Percentiles rank a stretch among this genome's conserved stretches.
phyloP scores from a whole-genome alignment of 2,113 vertebrate species.

The Micronycteris hirsuta region DNA sequence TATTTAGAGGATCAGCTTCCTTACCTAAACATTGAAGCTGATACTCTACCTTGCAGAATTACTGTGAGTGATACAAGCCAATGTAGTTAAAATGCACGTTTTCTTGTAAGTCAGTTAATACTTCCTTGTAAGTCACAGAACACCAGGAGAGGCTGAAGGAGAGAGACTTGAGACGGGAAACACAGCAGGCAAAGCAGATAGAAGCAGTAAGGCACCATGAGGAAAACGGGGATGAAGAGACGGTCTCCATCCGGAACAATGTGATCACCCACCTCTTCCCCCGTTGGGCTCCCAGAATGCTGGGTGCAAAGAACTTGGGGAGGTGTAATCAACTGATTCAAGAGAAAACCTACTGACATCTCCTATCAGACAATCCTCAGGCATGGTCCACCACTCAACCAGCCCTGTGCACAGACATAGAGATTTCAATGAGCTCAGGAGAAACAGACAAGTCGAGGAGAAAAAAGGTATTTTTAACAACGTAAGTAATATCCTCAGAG shows the following conservation, averaged over 20 bases:
- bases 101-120: not conserved
- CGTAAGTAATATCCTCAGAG: not conserved
- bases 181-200: not conserved
- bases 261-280: not conserved
- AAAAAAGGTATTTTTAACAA: not conserved
- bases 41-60: not conserved
- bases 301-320: not conserved
- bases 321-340: not conserved
- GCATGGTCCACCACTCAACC: not conserved
- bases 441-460: conserved; percentile 10
- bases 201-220: not conserved
- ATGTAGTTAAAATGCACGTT: not conserved
- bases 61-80: not conserved
- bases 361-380: not conserved
- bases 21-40: not conserved
- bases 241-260: not conserved
- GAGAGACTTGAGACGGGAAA: not conserved
- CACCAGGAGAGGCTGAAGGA: not conserved
- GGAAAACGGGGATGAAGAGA: not conserved
- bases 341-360: not conserved
- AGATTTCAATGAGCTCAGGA: not conserved
- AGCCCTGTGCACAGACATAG: not conserved
- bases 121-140: not conserved
- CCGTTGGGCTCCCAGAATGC: not conserved
- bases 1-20: not conserved